A percentile compares a stretch with the other conserved stretches of the same genome.
phyloP scores from a whole-genome alignment of 2,888 invertebrate species.

The Cheilosia impressa region DNA sequence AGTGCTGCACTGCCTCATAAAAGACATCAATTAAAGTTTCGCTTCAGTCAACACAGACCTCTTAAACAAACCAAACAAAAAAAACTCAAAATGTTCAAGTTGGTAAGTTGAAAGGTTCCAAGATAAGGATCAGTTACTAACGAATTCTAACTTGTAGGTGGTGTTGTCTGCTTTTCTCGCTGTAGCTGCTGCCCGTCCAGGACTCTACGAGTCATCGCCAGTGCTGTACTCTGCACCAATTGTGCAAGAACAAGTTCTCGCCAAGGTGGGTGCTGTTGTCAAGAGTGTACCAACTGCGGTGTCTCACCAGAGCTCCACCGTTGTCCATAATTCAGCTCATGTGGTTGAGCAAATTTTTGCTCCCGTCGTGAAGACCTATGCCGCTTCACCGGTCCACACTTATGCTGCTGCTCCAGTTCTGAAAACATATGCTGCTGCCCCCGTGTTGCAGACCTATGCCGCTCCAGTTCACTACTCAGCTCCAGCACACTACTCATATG shows the following conservation, averaged over 20 bases:
- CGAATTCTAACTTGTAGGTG: constrained; percentile 76
- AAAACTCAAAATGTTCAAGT: constrained; percentile 80
- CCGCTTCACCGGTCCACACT: constrained; percentile 72
- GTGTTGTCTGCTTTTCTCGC: constrained; percentile 80
- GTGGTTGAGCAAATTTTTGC: constrained; percentile 80
- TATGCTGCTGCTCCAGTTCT: constrained; percentile 75
- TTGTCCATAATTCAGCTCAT: constrained; percentile 82
- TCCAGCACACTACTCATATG: constrained; percentile 35
- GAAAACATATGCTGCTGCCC: constrained; percentile 49
- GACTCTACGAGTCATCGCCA: constrained; percentile 76
- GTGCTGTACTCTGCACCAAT: constrained; percentile 76
- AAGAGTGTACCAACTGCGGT: constrained; percentile 84
- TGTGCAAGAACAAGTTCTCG: constrained; percentile 79
- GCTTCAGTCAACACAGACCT: constrained; percentile 80
- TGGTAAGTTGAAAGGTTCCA: constrained; percentile 77
- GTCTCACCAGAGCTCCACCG: constrained; percentile 84
- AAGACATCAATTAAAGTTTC: constrained; percentile 41
- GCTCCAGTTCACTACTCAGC: constrained; percentile 79
- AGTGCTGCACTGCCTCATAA: constrained; percentile 11
- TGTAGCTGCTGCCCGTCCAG: constrained; percentile 81
- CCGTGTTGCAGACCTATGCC: constrained; percentile 76
- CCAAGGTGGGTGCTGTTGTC: constrained; percentile 79
- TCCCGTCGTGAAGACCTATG: constrained; percentile 78
- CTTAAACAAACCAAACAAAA: constrained; percentile 55
- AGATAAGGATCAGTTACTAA: neutral